These are phyloP conservation scores for Mirounga angustirostris DNA, from an alignment of 2,113 vertebrate species.

Conservation along the genomic window DNA sequence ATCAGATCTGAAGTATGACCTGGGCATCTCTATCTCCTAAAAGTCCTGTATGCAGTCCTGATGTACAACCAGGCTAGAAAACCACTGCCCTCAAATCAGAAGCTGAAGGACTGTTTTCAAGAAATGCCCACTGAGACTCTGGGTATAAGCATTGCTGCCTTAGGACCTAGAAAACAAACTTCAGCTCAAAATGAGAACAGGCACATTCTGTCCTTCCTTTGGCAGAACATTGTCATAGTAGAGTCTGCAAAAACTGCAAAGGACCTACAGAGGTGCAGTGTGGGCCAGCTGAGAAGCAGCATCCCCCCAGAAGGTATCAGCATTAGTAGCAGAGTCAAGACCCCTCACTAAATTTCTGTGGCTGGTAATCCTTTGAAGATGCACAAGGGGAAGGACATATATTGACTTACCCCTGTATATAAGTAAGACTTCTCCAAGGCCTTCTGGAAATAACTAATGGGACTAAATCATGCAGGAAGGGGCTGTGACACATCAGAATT, in stretches of 20 bases:
- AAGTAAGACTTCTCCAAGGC: not conserved
- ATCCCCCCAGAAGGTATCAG: not conserved
- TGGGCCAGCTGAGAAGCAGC: not conserved
- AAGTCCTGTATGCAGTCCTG: not conserved
- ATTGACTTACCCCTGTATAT: not conserved
- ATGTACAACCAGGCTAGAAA: not conserved
- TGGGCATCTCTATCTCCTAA: not conserved
- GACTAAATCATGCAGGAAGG: not conserved
- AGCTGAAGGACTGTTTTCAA: not conserved
- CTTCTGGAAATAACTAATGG: not conserved
- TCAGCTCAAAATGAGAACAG: not conserved
- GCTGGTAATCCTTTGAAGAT: not conserved
- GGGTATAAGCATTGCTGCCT: not conserved
- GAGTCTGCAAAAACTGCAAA: not conserved
- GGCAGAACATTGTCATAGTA: not conserved
- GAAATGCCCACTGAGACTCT: not conserved
- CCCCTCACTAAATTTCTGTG: not conserved
- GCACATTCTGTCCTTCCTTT: not conserved
- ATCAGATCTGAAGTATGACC: not conserved
- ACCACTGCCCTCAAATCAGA: not conserved
- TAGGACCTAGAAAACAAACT: not conserved
- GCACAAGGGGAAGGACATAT: not conserved
- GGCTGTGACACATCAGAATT: not conserved
- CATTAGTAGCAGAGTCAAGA: not conserved
- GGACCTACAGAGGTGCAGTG: fast-evolving